Base-by-base conservation (phyloP, 2,797 vertebrate genomes). In the Myotis vivesi region DNA sequence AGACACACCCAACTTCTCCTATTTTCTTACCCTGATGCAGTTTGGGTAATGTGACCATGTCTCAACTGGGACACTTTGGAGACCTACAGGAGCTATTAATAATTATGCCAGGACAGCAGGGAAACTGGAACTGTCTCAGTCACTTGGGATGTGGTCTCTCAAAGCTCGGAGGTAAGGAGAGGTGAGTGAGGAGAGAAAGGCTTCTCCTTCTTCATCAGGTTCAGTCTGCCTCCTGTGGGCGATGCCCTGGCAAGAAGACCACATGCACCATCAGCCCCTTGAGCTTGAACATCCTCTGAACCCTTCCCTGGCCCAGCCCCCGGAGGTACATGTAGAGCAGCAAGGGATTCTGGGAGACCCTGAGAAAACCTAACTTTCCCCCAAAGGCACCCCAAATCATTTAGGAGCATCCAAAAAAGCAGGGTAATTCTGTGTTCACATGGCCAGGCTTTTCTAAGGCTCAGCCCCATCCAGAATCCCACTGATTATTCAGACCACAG, bases 181-280 rank as follows among this genome's bases (percentile, higher is more conserved):
- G 3, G 11, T 73, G 8, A 4, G 57, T 49, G 7, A 71, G 23
- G 46, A 75, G 30, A 17, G 20, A 25, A 64, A 81, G 57, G 4
- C 0, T 23, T 57, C 41, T 81, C 17, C 15, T 19, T 87, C 53
- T 12, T 22, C 49, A 10, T 19, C 15, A 11, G 19, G 2, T 51
- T 75, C 46, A 55, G 64, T 33, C 36, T 49, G 11, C 3, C 46
- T 83, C 11, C 62, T 20, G 8, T 57, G 25, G 38, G 5, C 1
- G 15, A 79, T n/a, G 71, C 55, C 30, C 23, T 11, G 44, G 51
- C 33, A 11, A 25, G 55, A 59, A 93, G 59, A 68, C 64, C 30
- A 36, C 1, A 0, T 22, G 13, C 0, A 0, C 20, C 22, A 0
- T 22, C 76, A 64, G 9, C n/a, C 22, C 33, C 44, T 66, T 71